A percentile compares a stretch with the other conserved stretches of the same genome.
phyloP scores from a whole-genome alignment of 2,888 invertebrate genomes.

The Habroteleia sp. region DNA sequence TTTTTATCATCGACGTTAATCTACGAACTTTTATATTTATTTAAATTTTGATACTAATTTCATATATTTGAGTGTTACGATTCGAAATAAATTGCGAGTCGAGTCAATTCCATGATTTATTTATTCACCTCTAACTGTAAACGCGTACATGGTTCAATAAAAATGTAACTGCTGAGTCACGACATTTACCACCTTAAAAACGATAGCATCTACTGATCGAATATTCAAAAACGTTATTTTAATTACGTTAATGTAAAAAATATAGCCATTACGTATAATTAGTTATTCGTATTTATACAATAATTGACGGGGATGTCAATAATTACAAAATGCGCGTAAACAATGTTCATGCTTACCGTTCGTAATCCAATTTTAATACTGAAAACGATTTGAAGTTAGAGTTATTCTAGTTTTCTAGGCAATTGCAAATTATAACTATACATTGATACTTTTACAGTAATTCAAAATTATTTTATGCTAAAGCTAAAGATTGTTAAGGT shows the following conservation, averaged over 20 bases:
- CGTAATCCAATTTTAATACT: constrained; percentile 22
- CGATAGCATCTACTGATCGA: constrained; percentile 1
- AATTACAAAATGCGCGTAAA: constrained; percentile 26
- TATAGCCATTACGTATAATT: constrained; percentile 29
- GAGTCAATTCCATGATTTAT: constrained; percentile 23
- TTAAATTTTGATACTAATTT: too few relatives aligned
- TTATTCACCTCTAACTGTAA: constrained; percentile 41
- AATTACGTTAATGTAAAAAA: constrained; percentile 40
- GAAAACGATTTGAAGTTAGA: constrained; percentile 11
- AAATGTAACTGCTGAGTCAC: constrained; percentile 24
- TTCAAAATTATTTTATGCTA: too few relatives aligned
- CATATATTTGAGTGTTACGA: too few relatives aligned
- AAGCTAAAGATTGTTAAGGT: too few relatives aligned
- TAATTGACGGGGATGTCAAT: constrained; percentile 32
- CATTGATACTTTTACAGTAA: too few relatives aligned
- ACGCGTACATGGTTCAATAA: constrained; percentile 32
- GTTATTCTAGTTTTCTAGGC: constrained; percentile 7
- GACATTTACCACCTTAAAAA: constrained; percentile 17
- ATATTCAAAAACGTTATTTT: constrained; percentile 21
- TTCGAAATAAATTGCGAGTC: constrained; percentile 1
- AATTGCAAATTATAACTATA: constrained; percentile 11
- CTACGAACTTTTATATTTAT: too few relatives aligned
- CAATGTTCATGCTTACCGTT: not conserved
- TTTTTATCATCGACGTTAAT: too few relatives aligned
- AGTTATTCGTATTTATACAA: constrained; percentile 31